A percentile compares a stretch with the other conserved stretches of the same genome.
Conservation (phyloP, 2,113 vertebrate genomes). For the Mus pahari region DNA sequence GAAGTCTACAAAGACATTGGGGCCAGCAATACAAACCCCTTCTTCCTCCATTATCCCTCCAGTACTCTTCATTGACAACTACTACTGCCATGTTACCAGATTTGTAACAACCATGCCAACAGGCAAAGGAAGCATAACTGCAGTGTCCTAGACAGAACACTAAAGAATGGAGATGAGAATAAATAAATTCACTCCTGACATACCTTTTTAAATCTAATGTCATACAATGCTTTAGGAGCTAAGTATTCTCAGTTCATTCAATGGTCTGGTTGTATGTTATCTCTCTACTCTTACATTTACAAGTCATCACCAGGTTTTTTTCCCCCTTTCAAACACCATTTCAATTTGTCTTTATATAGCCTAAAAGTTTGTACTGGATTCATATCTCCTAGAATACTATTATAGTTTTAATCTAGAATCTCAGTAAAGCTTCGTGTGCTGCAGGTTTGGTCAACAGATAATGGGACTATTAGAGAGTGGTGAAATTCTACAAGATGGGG, state of each 20-base stretch:
- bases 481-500: neutral
- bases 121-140: neutral
- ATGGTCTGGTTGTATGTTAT: neutral
- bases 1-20: neutral
- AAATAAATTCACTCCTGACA: neutral
- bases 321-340: neutral
- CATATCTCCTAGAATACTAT: neutral
- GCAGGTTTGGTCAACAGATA: neutral
- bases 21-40: neutral
- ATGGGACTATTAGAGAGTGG: neutral
- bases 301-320: neutral
- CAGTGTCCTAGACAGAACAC: accelerated
- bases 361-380: neutral
- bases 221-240: neutral
- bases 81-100: neutral
- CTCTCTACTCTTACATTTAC: neutral
- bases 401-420: too few relatives aligned
- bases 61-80: neutral
- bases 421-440: neutral
- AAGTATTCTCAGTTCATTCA: conserved; percentile 15
- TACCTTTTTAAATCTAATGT: neutral
- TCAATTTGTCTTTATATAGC: neutral
- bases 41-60: neutral
- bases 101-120: neutral
- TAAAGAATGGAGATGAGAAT: neutral